Percentiles rank a stretch among this genome's conserved stretches.
Evolutionary conservation across 2,888 invertebrate species (phyloP).

Genomic region (Scaptomyza polygonia): DNA sequence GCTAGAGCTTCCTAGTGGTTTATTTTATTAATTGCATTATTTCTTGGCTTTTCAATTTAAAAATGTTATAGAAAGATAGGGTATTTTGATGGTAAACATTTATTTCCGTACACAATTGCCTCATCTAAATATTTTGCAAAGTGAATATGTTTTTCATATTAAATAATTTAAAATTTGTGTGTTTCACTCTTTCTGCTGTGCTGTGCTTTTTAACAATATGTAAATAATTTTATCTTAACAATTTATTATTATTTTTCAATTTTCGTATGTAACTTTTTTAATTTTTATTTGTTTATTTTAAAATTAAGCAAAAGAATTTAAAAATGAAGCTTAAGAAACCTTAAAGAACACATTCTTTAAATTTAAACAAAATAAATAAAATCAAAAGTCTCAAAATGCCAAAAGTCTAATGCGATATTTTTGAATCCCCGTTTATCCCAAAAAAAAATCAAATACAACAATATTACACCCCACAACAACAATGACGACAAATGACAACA

Average conservation of each 20-base stretch:
- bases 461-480: conserved; percentile 53
- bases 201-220: conserved; percentile 27
- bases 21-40: conserved; percentile 8
- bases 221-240: conserved; percentile 32
- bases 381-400: conserved; percentile 45
- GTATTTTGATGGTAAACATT: too few species aligned
- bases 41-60: too few species aligned
- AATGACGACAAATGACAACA: conserved; percentile 41
- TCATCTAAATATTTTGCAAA: too few species aligned
- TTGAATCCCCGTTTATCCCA: conserved; percentile 72
- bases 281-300: conserved; percentile 26
- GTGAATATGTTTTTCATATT: neutral
- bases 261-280: conserved; percentile 20
- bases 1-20: conserved; percentile 39
- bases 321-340: conserved; percentile 19
- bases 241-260: conserved; percentile 14
- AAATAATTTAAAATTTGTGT: neutral
- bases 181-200: conserved; percentile 30
- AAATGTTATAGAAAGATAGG: too few species aligned
- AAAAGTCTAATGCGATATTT: conserved; percentile 74
- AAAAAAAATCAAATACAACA: conserved; percentile 14
- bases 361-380: conserved; percentile 19
- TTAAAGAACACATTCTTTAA: neutral
- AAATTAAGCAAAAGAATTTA: conserved; percentile 26
- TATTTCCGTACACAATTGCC: too few species aligned